Conservation (phyloP, 2,113 vertebrate species). For the Manacus vitellinus region DNA sequence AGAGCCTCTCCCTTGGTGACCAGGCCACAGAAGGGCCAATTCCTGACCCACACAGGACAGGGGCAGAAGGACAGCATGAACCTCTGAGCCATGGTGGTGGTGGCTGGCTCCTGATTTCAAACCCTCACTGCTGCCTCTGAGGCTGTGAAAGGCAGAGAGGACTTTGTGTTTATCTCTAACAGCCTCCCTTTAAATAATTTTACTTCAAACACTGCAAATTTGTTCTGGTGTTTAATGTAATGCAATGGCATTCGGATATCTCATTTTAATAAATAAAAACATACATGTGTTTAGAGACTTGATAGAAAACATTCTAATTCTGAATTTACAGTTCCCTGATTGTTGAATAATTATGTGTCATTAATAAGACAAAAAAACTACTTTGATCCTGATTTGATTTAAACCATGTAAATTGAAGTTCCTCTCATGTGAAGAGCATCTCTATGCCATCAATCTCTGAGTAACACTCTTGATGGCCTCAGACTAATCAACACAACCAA, state of each 20-base stretch:
- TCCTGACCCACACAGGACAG: too few species aligned
- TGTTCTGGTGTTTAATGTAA: not conserved
- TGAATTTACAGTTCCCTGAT: not conserved
- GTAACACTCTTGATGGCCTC: not conserved
- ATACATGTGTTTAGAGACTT: not conserved
- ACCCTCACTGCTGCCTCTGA: not conserved
- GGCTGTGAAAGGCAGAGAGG: not conserved
- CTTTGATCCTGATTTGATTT: not conserved
- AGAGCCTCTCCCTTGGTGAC: not conserved
- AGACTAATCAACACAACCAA: not conserved
- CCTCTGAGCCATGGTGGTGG: fast-evolving
- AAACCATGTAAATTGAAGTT: not conserved
- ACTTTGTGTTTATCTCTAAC: not conserved
- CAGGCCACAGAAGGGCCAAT: not conserved
- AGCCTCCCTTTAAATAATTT: not conserved
- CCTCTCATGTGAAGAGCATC: not conserved
- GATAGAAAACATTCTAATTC: not conserved
- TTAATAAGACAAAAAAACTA: not conserved
- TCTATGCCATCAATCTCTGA: not conserved
- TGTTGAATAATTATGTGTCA: not conserved
- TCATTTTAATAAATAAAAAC: not conserved
- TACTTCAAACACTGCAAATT: not conserved
- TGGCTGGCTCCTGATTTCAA: not conserved
- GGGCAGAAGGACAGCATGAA: not conserved
- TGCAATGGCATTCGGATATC: not conserved